Evolutionary conservation across 2,888 invertebrate genomes (phyloP).

Genomic region (Villa cingulata): DNA sequence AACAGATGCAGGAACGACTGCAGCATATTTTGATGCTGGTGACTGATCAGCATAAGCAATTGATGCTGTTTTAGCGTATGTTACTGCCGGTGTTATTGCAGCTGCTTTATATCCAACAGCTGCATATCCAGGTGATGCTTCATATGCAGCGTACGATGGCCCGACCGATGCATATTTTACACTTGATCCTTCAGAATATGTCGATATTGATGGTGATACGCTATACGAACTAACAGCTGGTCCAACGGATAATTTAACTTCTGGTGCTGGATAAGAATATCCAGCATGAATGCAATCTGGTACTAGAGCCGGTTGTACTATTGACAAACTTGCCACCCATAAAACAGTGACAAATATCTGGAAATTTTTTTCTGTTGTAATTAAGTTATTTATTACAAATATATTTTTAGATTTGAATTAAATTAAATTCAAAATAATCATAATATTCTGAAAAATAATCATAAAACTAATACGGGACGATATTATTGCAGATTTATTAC

Average conservation of each 20-base stretch:
- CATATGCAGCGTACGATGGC: slow-evolving; percentile 24
- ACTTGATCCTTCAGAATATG: slow-evolving; percentile 28
- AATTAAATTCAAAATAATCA: no score
- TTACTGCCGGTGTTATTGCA: slow-evolving; percentile 24
- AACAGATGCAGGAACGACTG: slow-evolving; percentile 37
- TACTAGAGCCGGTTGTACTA: slow-evolving; percentile 19
- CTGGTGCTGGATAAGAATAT: slow-evolving; percentile 43
- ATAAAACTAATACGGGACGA: no score
- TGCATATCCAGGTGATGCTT: slow-evolving; percentile 25
- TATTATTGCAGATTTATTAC: no score
- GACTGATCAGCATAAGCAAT: slow-evolving; percentile 32
- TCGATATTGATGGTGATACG: slow-evolving; percentile 25
- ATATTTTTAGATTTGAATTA: no score
- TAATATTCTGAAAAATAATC: no score
- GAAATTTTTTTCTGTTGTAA: neutral
- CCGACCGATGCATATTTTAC: slow-evolving; percentile 33
- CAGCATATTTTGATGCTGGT: slow-evolving; percentile 31
- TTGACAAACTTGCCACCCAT: slow-evolving; percentile 23
- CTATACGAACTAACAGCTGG: slow-evolving; percentile 25
- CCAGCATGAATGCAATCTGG: slow-evolving; percentile 35
- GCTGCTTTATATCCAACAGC: slow-evolving; percentile 16
- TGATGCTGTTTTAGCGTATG: slow-evolving; percentile 27
- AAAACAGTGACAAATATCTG: slow-evolving; percentile 25
- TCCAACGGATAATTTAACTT: slow-evolving; percentile 39
- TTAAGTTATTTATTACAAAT: no score